Conservation (phyloP, 30 jellyfish, hydroid and myxozoan genomes). For the Aurelia sp. region DNA sequence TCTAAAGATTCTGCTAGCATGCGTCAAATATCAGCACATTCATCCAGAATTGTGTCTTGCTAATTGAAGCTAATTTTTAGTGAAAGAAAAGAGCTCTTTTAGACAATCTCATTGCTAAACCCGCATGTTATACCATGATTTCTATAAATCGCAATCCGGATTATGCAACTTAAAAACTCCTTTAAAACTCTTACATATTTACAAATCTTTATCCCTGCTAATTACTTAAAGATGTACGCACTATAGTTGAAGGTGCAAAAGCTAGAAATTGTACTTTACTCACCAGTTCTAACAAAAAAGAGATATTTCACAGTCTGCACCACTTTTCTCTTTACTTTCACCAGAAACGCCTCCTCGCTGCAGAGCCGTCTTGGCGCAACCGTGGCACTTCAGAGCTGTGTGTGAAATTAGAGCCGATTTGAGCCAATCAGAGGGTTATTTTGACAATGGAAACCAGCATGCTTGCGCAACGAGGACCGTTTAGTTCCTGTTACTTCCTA, state of each 20-base stretch:
- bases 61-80: background rate
- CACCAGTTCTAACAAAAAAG: background rate
- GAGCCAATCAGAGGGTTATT: constrained; percentile 22
- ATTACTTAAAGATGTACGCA: too few relatives aligned
- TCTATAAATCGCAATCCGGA: too few relatives aligned
- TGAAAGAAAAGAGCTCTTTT: too few relatives aligned
- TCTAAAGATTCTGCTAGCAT: background rate
- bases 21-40: background rate
- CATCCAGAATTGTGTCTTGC: background rate
- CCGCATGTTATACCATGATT: too few relatives aligned
- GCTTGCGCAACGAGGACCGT: constrained; percentile 29
- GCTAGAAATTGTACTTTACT: background rate
- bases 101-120: too few relatives aligned
- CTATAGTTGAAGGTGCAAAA: too few relatives aligned
- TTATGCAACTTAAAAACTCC: too few relatives aligned
- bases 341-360: constrained; percentile 33
- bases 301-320: background rate
- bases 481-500: constrained; percentile 56
- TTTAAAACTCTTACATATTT: too few relatives aligned
- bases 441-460: constrained; percentile 13
- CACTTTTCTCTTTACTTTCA: background rate
- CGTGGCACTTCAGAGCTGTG: background rate
- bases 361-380: constrained; percentile 15
- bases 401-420: background rate
- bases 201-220: too few relatives aligned